Evolutionary conservation across 2,888 invertebrate genomes (phyloP).

Genomic region (Hartigia nigra): DNA sequence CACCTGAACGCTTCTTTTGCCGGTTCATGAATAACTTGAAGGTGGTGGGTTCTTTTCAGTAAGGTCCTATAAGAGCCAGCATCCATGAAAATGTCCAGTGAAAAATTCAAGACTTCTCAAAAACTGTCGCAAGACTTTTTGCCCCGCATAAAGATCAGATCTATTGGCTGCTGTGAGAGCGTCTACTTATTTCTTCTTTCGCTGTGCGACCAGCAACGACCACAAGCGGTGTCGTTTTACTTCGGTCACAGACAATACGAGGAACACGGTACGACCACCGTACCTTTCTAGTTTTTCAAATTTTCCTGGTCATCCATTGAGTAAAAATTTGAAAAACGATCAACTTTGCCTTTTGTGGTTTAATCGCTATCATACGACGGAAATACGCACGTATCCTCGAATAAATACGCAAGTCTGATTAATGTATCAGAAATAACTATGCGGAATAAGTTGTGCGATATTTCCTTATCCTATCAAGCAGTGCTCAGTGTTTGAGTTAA

Average conservation of each 20-base stretch:
- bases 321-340: not conserved
- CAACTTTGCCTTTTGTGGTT: not conserved
- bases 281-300: not conserved
- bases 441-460: not conserved
- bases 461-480: not conserved
- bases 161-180: not conserved
- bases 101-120: not conserved
- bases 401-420: not conserved
- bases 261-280: not conserved
- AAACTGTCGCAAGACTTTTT: not conserved
- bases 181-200: not conserved
- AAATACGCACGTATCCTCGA: not conserved
- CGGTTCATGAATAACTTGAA: constrained; percentile 27
- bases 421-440: not conserved
- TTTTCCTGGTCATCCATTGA: not conserved
- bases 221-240: not conserved
- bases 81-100: not conserved
- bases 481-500: not conserved
- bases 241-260: not conserved
- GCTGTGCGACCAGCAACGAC: not conserved
- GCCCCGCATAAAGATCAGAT: not conserved
- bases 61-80: not conserved
- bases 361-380: not conserved
- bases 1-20: constrained; percentile 29
- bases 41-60: not conserved